Evolutionary conservation across 2,888 invertebrate species (phyloP).

Genomic region (Drosophila pegasa): DNA sequence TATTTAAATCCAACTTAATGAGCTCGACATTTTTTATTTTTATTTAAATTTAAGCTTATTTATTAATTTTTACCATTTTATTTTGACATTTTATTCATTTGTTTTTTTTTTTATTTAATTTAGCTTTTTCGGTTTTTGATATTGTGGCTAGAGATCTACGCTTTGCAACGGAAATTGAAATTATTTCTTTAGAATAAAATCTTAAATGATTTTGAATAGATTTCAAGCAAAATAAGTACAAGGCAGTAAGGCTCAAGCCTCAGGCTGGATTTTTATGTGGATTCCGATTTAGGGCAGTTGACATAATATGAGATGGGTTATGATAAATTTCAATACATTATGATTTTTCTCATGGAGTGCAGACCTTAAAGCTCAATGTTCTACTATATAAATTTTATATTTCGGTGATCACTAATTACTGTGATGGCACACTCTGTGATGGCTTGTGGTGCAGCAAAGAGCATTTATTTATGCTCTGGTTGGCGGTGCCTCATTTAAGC

Average conservation of each 20-base stretch:
- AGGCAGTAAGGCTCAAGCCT: not conserved
- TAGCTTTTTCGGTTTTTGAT: not conserved
- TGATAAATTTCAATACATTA: not conserved
- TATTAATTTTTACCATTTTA: too few relatives aligned
- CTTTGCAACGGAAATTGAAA: too few relatives aligned
- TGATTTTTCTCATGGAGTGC: too few relatives aligned
- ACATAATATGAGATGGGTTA: not conserved
- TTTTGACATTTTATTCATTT: too few relatives aligned
- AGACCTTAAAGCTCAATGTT: not conserved
- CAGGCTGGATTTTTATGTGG: not conserved
- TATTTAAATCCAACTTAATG: too few relatives aligned
- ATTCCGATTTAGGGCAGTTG: not conserved
- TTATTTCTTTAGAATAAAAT: too few relatives aligned
- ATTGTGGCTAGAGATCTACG: too few relatives aligned
- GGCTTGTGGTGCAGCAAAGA: not conserved
- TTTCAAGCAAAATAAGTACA: not conserved
- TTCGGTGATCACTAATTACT: constrained; percentile 3
- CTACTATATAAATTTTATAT: too few relatives aligned
- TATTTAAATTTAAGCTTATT: too few relatives aligned
- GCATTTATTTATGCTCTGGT: constrained; percentile 16
- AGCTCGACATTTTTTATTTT: too few relatives aligned
- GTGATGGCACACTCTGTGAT: not conserved
- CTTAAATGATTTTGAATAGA: too few relatives aligned
- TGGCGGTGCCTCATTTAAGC: constrained; percentile 24
- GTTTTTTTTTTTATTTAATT: not conserved